Evolutionary conservation across 2,113 vertebrate species (phyloP).

Genomic region (Micromys minutus): DNA sequence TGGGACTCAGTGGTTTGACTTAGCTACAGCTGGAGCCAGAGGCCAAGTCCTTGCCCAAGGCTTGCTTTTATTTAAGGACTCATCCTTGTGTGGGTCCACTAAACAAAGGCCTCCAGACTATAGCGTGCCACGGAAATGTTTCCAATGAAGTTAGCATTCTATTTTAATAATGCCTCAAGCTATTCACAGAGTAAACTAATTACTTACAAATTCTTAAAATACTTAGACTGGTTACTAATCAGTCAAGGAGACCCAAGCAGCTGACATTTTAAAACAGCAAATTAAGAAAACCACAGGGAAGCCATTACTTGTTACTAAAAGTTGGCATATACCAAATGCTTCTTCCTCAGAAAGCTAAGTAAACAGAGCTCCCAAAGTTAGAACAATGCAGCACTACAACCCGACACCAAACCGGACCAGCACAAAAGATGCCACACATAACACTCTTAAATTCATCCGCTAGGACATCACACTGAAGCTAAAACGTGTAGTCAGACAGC

Average conservation of each 20-base stretch:
- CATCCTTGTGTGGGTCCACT: neutral
- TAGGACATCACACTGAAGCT: neutral
- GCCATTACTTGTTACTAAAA: slow-evolving; percentile 41
- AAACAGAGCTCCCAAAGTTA: neutral
- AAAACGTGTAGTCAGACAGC: neutral
- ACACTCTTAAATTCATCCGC: neutral
- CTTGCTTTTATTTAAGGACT: neutral
- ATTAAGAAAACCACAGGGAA: slow-evolving; percentile 65
- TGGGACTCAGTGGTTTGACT: neutral
- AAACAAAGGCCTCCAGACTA: neutral
- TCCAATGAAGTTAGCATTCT: slow-evolving; percentile 51
- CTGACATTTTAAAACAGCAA: slow-evolving; percentile 55
- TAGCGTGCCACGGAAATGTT: slow-evolving; percentile 28
- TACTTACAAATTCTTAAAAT: slow-evolving; percentile 72
- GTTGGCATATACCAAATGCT: slow-evolving; percentile 12
- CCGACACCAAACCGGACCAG: slow-evolving; percentile 23
- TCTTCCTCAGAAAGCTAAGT: neutral
- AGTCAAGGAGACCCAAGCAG: slow-evolving; percentile 46
- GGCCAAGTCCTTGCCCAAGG: neutral
- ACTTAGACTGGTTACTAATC: slow-evolving; percentile 68
- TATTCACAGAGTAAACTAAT: slow-evolving; percentile 53
- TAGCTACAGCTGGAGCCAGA: neutral
- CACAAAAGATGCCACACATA: neutral
- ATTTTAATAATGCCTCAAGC: slow-evolving; percentile 55
- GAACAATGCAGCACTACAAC: neutral